phyloP scores from a whole-genome alignment of 2,797 vertebrate species.

The Cyprinodon diabolis region DNA sequence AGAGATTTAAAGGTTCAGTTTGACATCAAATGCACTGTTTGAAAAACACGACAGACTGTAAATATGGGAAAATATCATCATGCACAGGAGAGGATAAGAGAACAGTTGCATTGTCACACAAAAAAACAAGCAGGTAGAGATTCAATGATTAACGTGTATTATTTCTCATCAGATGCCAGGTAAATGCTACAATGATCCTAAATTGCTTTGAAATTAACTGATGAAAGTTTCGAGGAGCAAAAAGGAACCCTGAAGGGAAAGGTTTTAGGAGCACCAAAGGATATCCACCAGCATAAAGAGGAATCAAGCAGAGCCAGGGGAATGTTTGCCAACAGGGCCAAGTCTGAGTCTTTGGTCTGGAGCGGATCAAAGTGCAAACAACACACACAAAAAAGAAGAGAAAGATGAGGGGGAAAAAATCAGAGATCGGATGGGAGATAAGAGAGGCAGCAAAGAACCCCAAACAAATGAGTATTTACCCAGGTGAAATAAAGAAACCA shows the following conservation, averaged over 20 bases:
- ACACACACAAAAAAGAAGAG: constrained; percentile 32
- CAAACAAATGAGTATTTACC: constrained; percentile 40
- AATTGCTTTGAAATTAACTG: constrained; percentile 10
- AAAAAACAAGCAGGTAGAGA: not conserved
- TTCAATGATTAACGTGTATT: constrained; percentile 2
- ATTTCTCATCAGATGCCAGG: constrained; percentile 2
- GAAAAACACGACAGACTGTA: not conserved
- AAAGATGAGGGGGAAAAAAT: constrained; percentile 17
- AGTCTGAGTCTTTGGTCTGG: constrained; percentile 88
- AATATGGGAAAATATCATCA: constrained; percentile 9
- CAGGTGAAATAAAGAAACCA: constrained; percentile 33
- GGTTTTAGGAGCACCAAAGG: constrained; percentile 77
- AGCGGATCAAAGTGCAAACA: constrained; percentile 44
- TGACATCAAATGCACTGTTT: not conserved
- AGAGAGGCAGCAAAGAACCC: constrained; percentile 29
- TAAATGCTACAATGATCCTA: not conserved
- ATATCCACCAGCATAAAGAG: constrained; percentile 94
- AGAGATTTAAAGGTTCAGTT: not conserved
- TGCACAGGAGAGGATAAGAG: constrained; percentile 16
- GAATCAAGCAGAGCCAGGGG: constrained; percentile 91
- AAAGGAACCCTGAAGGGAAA: constrained; percentile 53
- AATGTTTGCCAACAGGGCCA: constrained; percentile 89
- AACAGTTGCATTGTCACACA: constrained; percentile 23
- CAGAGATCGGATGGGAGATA: constrained; percentile 27
- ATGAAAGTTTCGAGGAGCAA: constrained; percentile 36